Conservation (phyloP, 1,140 invertebrate species). For the Zaprionus kolodkinae region DNA sequence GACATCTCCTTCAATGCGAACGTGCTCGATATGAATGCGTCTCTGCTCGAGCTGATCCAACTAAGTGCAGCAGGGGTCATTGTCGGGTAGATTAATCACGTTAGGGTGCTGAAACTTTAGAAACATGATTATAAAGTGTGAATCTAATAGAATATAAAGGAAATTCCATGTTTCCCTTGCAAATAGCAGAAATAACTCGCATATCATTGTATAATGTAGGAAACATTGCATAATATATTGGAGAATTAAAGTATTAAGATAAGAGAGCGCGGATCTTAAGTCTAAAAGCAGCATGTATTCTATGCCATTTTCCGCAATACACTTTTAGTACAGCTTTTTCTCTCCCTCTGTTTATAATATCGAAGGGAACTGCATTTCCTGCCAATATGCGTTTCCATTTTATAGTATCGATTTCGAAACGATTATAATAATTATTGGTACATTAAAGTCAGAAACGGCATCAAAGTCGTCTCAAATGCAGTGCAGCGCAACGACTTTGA, state of each 20-base stretch:
- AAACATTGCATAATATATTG: too few species aligned
- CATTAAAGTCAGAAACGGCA: constrained; percentile 66
- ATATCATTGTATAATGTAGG: too few species aligned
- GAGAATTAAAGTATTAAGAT: too few species aligned
- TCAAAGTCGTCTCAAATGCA: constrained; percentile 70
- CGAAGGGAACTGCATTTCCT: background rate
- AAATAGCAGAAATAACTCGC: too few species aligned
- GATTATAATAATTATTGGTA: constrained; percentile 56
- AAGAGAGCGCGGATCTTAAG: too few species aligned
- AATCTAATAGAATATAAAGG: background rate
- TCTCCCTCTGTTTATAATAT: background rate
- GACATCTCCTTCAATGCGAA: constrained; percentile 23
- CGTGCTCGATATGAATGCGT: constrained; percentile 14
- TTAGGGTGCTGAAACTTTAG: background rate
- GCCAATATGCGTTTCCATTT: background rate
- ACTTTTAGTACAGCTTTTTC: background rate
- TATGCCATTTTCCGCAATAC: background rate
- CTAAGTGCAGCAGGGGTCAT: constrained; percentile 5
- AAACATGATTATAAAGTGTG: background rate
- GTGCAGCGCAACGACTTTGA: constrained; percentile 58
- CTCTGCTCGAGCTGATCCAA: constrained; percentile 1
- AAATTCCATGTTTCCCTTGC: too few species aligned
- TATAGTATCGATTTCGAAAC: constrained; percentile 10
- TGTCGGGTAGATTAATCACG: background rate
- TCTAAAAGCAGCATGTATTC: background rate